Percentiles rank a stretch among this genome's conserved stretches.
These are phyloP conservation scores for Leiothrix lutea DNA, from an alignment of 2,113 vertebrate species.

Conservation along the genomic window DNA sequence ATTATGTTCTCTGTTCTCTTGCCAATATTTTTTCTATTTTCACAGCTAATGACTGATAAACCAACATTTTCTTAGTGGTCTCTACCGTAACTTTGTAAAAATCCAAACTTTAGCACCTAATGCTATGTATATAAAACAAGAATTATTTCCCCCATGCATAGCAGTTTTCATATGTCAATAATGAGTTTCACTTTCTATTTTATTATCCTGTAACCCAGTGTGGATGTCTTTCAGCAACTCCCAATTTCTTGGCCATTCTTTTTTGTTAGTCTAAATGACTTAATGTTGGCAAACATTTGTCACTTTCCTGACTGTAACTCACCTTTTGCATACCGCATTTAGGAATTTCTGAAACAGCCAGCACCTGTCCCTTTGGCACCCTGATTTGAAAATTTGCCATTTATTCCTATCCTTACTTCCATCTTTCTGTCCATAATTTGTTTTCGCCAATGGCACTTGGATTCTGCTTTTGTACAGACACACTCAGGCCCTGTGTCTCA, in stretches of 20 bases:
- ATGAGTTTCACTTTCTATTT: background rate
- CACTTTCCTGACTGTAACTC: background rate
- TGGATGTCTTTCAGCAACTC: background rate
- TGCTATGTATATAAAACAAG: background rate
- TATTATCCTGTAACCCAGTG: background rate
- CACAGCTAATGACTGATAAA: background rate
- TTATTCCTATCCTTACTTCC: background rate
- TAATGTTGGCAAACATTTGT: background rate
- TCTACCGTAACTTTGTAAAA: background rate
- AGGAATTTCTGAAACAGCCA: background rate
- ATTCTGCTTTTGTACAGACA: background rate
- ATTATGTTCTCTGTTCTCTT: background rate
- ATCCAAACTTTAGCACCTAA: background rate
- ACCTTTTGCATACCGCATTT: background rate
- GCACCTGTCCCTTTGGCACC: background rate
- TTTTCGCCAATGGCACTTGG: background rate
- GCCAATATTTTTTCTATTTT: background rate
- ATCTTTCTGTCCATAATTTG: fast-evolving
- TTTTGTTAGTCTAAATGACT: background rate
- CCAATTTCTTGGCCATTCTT: background rate
- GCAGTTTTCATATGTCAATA: background rate
- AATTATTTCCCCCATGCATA: background rate
- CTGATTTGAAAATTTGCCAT: background rate
- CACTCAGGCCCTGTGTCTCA: background rate
- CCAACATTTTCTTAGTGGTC: background rate